Conservation (phyloP, 2,888 invertebrate species). For the Sphaerophoria taeniata region DNA sequence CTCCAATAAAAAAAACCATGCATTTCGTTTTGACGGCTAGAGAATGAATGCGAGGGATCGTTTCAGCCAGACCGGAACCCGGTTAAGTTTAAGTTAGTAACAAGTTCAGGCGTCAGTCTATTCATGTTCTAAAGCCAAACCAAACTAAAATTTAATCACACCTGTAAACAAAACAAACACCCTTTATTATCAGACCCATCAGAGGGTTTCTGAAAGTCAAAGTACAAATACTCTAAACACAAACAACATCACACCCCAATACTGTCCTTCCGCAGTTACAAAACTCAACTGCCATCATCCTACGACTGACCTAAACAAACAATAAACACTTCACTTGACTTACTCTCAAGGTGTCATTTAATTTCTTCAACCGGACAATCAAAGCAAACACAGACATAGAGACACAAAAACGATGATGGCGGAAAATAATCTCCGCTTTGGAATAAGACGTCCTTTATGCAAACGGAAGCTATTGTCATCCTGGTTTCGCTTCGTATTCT, state of each 20-base stretch:
- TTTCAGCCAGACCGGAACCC: no score
- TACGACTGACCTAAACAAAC: constrained; percentile 66
- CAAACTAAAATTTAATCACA: no score
- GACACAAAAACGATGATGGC: constrained; percentile 9
- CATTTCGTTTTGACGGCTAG: no score
- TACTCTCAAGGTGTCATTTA: constrained; percentile 72
- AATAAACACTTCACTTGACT: constrained; percentile 73
- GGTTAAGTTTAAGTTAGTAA: no score
- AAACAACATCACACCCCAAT: constrained; percentile 16
- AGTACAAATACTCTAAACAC: neutral
- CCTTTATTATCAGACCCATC: no score
- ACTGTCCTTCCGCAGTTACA: neutral
- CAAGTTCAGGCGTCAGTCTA: no score
- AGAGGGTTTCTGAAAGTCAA: no score
- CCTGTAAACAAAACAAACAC: no score
- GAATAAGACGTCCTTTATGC: constrained; percentile 66
- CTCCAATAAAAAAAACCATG: no score
- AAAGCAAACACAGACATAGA: constrained; percentile 26
- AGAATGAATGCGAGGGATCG: no score
- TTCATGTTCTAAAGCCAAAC: no score
- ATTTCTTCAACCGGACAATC: constrained; percentile 54
- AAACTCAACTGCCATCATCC: constrained; percentile 20
- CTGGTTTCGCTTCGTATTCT: constrained; percentile 39
- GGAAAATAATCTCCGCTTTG: constrained; percentile 67
- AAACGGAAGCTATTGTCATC: constrained; percentile 71